Conservation (phyloP, 2,888 invertebrate species). For the Ecdyonurus torrentis region DNA sequence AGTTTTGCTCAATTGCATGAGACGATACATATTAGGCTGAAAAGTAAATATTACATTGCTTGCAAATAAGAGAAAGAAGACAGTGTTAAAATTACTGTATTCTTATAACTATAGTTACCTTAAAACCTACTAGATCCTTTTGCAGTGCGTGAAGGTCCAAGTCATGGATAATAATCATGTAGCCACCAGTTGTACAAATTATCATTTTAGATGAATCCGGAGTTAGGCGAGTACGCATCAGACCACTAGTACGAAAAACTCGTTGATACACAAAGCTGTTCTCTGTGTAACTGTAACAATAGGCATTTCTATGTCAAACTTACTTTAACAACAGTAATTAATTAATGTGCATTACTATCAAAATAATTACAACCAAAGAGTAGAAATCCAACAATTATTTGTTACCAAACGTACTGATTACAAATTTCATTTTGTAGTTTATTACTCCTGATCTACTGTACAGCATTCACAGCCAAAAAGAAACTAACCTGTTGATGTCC, state of each 20-base stretch:
- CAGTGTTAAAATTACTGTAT: no score
- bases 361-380: no score
- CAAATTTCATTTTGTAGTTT: no score
- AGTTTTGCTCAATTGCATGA: constrained; percentile 76
- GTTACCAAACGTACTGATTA: no score
- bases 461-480: neutral
- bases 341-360: no score
- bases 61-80: neutral
- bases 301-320: no score
- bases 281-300: constrained; percentile 46
- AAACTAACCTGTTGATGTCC: constrained; percentile 66
- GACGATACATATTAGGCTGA: constrained; percentile 73
- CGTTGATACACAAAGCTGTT: constrained; percentile 58
- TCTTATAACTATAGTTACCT: constrained; percentile 36
- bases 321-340: no score
- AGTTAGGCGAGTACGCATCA: constrained; percentile 75
- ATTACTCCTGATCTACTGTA: no score
- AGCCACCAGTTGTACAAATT: constrained; percentile 79
- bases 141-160: constrained; percentile 63
- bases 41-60: constrained; percentile 11
- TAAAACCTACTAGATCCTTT: constrained; percentile 67
- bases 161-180: constrained; percentile 77
- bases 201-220: constrained; percentile 78
- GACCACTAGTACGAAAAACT: constrained; percentile 68
- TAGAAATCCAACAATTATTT: no score